phyloP scores from a whole-genome alignment of 2,888 invertebrate genomes.

The Leptinotarsa juncta region DNA sequence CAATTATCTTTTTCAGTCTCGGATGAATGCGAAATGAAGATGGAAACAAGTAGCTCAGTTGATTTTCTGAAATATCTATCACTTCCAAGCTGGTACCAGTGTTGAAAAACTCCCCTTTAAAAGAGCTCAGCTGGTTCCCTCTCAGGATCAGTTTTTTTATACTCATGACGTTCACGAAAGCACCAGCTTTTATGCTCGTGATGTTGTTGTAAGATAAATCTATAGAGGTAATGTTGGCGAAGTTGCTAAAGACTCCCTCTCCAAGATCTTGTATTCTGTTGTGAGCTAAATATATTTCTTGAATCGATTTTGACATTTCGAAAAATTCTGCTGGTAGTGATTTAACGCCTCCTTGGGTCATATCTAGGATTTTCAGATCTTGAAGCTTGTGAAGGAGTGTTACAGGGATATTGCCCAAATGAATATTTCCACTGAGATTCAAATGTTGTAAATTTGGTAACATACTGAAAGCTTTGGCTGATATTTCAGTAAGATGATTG shows the following conservation, averaged over 20 bases:
- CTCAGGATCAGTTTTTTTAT: constrained; percentile 78
- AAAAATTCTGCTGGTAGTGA: constrained; percentile 80
- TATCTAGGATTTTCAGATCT: constrained; percentile 76
- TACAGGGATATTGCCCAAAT: constrained; percentile 74
- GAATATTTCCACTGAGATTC: constrained; percentile 81
- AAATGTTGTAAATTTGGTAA: constrained; percentile 77
- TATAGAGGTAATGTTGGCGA: constrained; percentile 78
- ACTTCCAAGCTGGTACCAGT: constrained; percentile 84
- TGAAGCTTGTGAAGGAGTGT: constrained; percentile 78
- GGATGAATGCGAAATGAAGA: constrained; percentile 89
- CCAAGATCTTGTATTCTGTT: constrained; percentile 83
- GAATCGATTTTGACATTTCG: constrained; percentile 74
- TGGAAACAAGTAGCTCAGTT: constrained; percentile 84
- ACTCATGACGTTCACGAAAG: constrained; percentile 83
- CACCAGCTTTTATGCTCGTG: constrained; percentile 77
- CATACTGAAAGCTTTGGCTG: constrained; percentile 75
- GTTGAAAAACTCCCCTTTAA: constrained; percentile 87
- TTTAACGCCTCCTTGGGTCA: constrained; percentile 81
- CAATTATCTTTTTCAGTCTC: constrained; percentile 76
- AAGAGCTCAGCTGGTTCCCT: constrained; percentile 82
- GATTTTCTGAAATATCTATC: constrained; percentile 84
- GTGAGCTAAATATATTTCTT: constrained; percentile 76
- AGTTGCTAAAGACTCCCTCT: constrained; percentile 81
- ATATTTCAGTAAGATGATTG: constrained; percentile 80
- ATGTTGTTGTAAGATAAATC: constrained; percentile 86